Evolutionary conservation across 2,113 vertebrate genomes (phyloP).

Genomic region (Rhagologus leucostigma): DNA sequence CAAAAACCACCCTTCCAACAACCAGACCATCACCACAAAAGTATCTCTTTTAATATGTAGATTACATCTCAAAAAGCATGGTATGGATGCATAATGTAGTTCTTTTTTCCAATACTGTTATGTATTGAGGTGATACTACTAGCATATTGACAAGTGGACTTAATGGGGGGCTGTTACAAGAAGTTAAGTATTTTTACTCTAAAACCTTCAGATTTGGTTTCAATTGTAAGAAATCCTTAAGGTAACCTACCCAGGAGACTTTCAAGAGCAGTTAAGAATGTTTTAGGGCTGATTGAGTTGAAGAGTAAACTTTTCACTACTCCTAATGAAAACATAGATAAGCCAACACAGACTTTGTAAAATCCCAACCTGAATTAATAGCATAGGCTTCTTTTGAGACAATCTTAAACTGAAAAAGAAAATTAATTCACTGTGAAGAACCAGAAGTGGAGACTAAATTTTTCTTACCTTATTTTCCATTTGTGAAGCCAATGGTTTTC

Average conservation of each 20-base stretch:
- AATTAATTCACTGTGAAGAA: background rate
- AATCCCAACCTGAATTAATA: background rate
- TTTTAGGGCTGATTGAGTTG: background rate
- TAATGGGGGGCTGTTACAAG: background rate
- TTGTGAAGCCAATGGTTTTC: background rate
- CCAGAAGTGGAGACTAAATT: background rate
- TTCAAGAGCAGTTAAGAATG: background rate
- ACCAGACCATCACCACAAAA: background rate
- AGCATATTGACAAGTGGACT: background rate
- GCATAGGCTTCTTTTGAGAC: background rate
- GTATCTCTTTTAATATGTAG: background rate
- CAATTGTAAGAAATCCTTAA: background rate
- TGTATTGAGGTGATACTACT: background rate
- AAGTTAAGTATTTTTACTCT: background rate
- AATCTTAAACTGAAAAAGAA: background rate
- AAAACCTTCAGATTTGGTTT: background rate
- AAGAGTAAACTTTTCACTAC: background rate
- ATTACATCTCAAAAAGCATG: background rate
- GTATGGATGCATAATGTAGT: background rate
- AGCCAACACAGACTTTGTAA: background rate
- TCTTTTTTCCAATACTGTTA: background rate
- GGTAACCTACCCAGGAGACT: background rate
- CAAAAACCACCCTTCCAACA: fast-evolving
- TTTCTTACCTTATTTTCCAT: background rate
- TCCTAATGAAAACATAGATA: background rate